Base-by-base conservation (phyloP, 2,113 vertebrate species). In the Phocoena sinus region DNA sequence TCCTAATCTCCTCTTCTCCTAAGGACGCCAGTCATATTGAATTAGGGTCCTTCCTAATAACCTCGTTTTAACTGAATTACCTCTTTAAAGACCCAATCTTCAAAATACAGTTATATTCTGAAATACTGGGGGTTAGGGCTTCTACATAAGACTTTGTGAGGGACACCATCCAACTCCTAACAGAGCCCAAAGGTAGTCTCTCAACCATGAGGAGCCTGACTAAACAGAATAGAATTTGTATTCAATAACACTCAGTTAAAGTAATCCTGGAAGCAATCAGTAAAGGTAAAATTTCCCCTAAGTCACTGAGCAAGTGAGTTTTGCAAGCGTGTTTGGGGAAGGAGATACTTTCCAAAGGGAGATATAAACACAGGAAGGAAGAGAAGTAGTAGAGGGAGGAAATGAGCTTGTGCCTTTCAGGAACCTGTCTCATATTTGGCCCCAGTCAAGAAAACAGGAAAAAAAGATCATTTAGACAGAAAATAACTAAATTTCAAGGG, bases 401-500 rank as follows among this genome's bases (percentile, higher is more conserved):
- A 86, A 53, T 77, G 36, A 70, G 9, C 86, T 82, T 4, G 14
- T 62, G 28, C 58, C 38, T 92, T 94, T 95, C 65, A 73, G n/a
- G 91, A 87, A 82, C 65, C 25, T 50, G 20, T 87, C 85, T 95
- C 76, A 41, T 84, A 91, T 92, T 67, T 90, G 81, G 56, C 80
- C 14, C 67, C 94, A 82, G 17, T 68, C 36, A 68, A 93, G 70
- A 53, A 95, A 92, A 89, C 89, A 89, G 85, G 60, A 89, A 65
- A 88, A 58, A 95, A 91, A 71, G 26, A 84, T 91, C 8, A 26
- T 71, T 93, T 94, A 90, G 38, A 70, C n/a, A 90, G 33, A 73
- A 83, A 71, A 77, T 93, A 92, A 73, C 11, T 81, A 82, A 83
- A 84, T 95, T 95, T 92, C 76, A 95, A 96, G 80, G 63, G 26